phyloP scores from a whole-genome alignment of 35 echinoderm and acorn worm genomes.

The Chiridota heheva region DNA sequence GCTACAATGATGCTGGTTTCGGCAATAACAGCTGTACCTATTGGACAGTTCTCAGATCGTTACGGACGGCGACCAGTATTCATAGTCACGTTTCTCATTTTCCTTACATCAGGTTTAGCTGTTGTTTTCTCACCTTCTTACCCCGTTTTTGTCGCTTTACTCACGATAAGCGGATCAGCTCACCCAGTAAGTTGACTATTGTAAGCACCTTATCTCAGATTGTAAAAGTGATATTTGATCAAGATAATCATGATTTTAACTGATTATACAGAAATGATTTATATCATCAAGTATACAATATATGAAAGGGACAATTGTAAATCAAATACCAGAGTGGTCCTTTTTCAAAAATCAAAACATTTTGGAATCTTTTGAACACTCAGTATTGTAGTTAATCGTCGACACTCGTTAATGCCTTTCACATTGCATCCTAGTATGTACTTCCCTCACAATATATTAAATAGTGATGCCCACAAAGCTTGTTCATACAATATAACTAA shows the following conservation, averaged over 20 bases:
- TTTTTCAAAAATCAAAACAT: background rate
- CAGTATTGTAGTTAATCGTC: background rate
- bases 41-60: background rate
- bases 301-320: background rate
- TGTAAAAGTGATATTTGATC: background rate
- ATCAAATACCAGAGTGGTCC: background rate
- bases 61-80: conserved; percentile 25
- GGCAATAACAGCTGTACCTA: conserved; percentile 3
- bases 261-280: background rate
- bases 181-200: conserved; percentile 31
- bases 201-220: no score
- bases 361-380: no score
- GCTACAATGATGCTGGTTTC: conserved; percentile 28
- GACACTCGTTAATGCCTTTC: no score
- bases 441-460: background rate
- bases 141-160: background rate
- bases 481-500: background rate
- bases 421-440: background rate
- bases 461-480: background rate
- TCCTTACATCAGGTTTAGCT: background rate
- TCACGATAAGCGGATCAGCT: conserved; percentile 32
- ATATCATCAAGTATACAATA: background rate
- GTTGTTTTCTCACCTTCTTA: conserved; percentile 13
- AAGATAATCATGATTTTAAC: background rate
- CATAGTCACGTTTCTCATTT: conserved; percentile 2